Evolutionary conservation across 2,797 vertebrate species (phyloP), one percentile per base, ranked within the genome.

Genomic region (Anguilla marmorata): DNA sequence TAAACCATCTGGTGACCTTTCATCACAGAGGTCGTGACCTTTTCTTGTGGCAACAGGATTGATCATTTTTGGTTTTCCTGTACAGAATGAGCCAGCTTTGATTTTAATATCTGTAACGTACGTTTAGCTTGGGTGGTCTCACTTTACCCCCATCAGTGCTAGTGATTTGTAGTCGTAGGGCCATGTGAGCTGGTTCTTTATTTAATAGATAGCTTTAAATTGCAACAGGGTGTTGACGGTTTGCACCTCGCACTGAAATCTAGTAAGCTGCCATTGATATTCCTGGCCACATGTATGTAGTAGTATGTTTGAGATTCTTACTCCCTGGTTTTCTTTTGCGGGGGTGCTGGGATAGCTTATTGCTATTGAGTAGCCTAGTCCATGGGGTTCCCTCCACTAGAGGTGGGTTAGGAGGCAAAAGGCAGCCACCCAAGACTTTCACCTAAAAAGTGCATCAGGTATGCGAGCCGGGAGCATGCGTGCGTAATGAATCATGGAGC

Each of bases 391-490:
- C 45, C 82, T 84, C 41, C 24, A n/a, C 27, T 27, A 54, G 54
- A 37, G 30, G 87, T 21, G 30, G 56, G 12, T 83, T 12, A 45
- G 50, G 58, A 82, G 41, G 54, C 54, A 9, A 50, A 83, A 37
- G 7, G n/a, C 50, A 58, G 41, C 80, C 86, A 33, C 33, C 58
- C n/a, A 27, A 60, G 45, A 5, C 56, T 87, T 50, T 87, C 86
- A 33, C 56, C n/a, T 83, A 83, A 87, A 50, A 66, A 12, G 12
- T 69, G n/a, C 24, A 0, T 48, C n/a, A 8, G 2, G 8, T 37
- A 3, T 41, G 74, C 30, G 24, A 76, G 33, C 37, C 9, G 58
- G 27, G 41, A 66, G 33, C 58, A 37, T 27, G 19, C 56, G 63
- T 83, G 16, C 74, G 19, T 52, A 56, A 66, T 66, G 12, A 48